Conservation (phyloP, 2,113 vertebrate genomes). For the Gavialis gangeticus region DNA sequence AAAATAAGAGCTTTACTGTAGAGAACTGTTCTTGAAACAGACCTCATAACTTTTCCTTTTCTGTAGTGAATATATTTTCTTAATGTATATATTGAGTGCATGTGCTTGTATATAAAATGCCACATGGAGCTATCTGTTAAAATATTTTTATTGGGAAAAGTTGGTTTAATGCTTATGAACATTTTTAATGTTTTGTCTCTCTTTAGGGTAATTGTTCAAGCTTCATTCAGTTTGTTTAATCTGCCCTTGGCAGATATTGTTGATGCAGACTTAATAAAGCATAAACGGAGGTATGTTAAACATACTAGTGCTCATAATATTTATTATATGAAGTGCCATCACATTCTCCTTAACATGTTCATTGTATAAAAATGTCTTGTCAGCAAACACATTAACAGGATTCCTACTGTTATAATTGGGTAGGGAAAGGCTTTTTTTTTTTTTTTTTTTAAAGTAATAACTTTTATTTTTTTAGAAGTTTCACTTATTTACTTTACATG, state of each 20-base stretch:
- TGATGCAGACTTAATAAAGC: constrained; percentile 86
- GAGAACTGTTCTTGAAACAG: background rate
- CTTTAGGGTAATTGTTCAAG: constrained; percentile 86
- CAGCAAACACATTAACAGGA: background rate
- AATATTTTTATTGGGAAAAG: background rate
- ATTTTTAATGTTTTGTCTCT: constrained; percentile 50
- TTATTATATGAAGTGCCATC: background rate
- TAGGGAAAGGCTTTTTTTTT: background rate
- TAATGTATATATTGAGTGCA: background rate
- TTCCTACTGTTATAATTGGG: background rate
- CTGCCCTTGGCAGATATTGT: constrained; percentile 91
- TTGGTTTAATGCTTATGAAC: background rate
- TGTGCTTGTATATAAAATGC: background rate
- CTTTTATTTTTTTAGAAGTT: background rate
- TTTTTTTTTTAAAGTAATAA: background rate
- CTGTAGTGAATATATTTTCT: background rate
- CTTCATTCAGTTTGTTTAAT: constrained; percentile 90
- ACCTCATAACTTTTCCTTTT: background rate
- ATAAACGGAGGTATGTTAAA: constrained; percentile 85
- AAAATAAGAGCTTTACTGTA: background rate
- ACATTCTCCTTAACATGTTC: background rate
- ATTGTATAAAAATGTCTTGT: background rate
- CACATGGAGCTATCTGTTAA: background rate
- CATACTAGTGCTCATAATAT: background rate
- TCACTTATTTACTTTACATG: background rate